A percentile compares a stretch with the other conserved stretches of the same genome.
These are phyloP conservation scores for Andrena camellia DNA, from an alignment of 2,888 invertebrate genomes.

Conservation along the genomic window DNA sequence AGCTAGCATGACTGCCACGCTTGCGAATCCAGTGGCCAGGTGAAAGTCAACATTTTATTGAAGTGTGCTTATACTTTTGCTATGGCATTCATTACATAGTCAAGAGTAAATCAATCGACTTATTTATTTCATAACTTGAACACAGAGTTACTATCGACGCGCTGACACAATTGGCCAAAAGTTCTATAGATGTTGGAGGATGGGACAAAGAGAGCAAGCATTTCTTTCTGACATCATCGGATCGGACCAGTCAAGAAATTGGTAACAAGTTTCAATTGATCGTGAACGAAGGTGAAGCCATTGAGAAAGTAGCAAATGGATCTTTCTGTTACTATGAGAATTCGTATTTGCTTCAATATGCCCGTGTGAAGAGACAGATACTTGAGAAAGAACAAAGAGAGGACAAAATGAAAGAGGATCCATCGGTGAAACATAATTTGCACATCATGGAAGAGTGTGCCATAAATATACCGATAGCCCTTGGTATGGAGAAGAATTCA, in stretches of 20 bases:
- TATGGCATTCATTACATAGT: background rate
- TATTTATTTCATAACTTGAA: conserved; percentile 18
- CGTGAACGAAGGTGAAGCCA: conserved; percentile 88
- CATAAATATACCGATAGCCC: conserved; percentile 92
- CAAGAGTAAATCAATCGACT: background rate
- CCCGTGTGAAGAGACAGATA: conserved; percentile 88
- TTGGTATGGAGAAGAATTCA: conserved; percentile 93
- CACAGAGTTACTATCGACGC: conserved; percentile 92
- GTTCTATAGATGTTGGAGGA: conserved; percentile 89
- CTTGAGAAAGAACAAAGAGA: conserved; percentile 78
- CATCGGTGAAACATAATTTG: conserved; percentile 86
- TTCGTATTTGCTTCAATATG: conserved; percentile 89
- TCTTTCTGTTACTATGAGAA: conserved; percentile 93
- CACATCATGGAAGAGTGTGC: conserved; percentile 94
- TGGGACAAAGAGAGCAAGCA: conserved; percentile 90
- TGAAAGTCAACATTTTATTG: conserved; percentile 70
- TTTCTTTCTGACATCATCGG: conserved; percentile 90
- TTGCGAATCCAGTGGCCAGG: conserved; percentile 92
- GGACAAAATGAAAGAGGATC: conserved; percentile 66
- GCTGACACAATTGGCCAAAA: conserved; percentile 89
- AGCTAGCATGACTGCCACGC: conserved; percentile 94
- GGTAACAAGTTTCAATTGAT: conserved; percentile 89
- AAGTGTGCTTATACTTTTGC: too few relatives aligned
- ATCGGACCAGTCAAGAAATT: conserved; percentile 89
- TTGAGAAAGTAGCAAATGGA: conserved; percentile 90